Percentiles rank a stretch among this genome's conserved stretches.
Conservation (phyloP, 2,113 vertebrate species). For the Sigmodon hispidus region DNA sequence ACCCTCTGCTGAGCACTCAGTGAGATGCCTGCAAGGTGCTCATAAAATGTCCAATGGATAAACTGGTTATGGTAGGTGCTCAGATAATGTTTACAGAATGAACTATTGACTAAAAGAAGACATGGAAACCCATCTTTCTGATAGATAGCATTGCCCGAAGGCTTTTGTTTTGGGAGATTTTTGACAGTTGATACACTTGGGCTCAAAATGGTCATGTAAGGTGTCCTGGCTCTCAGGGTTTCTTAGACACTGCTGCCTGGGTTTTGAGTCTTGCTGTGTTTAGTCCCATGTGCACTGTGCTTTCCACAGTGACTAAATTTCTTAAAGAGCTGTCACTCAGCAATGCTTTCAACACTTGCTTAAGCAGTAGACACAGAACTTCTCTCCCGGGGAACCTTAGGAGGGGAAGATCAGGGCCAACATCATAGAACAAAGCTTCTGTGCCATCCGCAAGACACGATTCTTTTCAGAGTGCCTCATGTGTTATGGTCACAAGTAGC, state of each 20-base stretch:
- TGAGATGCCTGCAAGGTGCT: not conserved
- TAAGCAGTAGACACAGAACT: not conserved
- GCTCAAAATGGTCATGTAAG: not conserved
- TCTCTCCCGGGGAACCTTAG: not conserved
- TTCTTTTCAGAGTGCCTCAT: not conserved
- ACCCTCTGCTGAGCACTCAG: not conserved
- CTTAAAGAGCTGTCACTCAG: not conserved
- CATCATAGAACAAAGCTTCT: not conserved
- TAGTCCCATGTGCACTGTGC: not conserved
- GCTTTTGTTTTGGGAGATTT: not conserved
- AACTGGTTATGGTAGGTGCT: not conserved
- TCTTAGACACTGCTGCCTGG: not conserved
- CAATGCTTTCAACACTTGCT: not conserved
- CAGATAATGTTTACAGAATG: not conserved
- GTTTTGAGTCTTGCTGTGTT: not conserved
- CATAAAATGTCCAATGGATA: not conserved
- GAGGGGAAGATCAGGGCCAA: not conserved
- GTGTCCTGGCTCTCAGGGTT: not conserved
- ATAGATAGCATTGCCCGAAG: not conserved
- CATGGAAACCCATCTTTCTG: fast-evolving
- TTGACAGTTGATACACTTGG: not conserved
- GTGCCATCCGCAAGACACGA: not conserved
- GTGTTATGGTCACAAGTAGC: not conserved
- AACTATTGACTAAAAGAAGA: not conserved
- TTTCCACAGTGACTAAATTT: not conserved